Evolutionary conservation across 2,888 invertebrate genomes (phyloP), one percentile per base, ranked within the genome.

Genomic region (Iphiclides podalirius): DNA sequence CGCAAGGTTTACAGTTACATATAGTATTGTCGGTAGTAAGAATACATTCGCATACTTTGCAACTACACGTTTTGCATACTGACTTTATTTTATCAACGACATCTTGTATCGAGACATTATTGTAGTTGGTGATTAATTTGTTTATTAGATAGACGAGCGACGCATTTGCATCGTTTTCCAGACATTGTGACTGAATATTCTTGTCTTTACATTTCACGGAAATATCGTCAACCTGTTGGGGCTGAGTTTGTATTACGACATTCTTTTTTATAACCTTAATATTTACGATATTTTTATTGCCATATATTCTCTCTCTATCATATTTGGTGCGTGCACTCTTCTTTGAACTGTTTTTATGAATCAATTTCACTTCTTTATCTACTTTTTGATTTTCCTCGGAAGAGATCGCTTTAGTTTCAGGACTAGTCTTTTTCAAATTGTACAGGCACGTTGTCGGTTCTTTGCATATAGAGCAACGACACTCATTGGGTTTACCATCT

Each of bases 31-130:
- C 39, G 4, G 58, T 60, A 14, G 50, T 54, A 12, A 79, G 58
- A 38, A 31, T 20, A 23, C 85, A 86, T 57, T 82, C 76, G 44
- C 85, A 86, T 17, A 82, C 69, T 70, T 74, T 82, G 52, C 86
- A 85, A 61, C 72, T 80, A 40, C 86, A 86, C 0, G 75, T 78
- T 38, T 75, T 67, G 40, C 79, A 85, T 11, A 70, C 76, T 61
- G 75, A n/a, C n/a, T n/a, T 79, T 35, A 85, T 62, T 62, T 62
- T 73, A 28, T 61, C 64, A 3, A 78, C 55, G 47, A 85, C 68
- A 49, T 85, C 73, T 33, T 55, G 54, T 28, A 64, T 66, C 11
- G 66, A 34, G 35, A 49, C 20, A 17, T 54, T 53, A 14, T 45
- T 56, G 4, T 48, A 41, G 23, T 41, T 49, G 23, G 28, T 37